Evolutionary conservation across 2,113 vertebrate species (phyloP).

Genomic region (Pogonocichla stellata): DNA sequence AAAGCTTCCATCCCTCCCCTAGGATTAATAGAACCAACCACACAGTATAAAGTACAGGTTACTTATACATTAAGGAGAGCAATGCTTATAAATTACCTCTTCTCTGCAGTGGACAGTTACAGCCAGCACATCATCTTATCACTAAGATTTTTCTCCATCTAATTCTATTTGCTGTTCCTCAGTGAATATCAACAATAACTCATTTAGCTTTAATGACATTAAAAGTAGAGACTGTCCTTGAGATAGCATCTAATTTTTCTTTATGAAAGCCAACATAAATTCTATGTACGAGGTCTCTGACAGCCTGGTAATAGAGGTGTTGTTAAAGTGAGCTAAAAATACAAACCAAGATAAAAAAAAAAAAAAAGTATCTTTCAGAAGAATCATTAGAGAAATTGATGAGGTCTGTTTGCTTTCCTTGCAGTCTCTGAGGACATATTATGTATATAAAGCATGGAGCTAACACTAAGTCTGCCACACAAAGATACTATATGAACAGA

Average conservation of each 20-base stretch:
- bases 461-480: constrained; percentile 9
- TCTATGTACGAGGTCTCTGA: constrained; percentile 44
- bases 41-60: not conserved
- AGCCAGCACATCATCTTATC: constrained; percentile 25
- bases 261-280: constrained; percentile 73
- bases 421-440: constrained; percentile 56
- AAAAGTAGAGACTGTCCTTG: constrained; percentile 68
- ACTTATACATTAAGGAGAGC: not conserved
- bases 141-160: constrained; percentile 29
- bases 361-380: constrained; percentile 54
- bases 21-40: not conserved
- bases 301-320: constrained; percentile 64
- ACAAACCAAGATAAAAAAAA: constrained; percentile 9
- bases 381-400: constrained; percentile 76
- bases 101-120: constrained; percentile 18
- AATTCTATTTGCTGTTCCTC: constrained; percentile 45
- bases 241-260: constrained; percentile 71
- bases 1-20: not conserved
- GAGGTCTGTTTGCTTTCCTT: constrained; percentile 71
- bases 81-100: constrained; percentile 26
- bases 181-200: constrained; percentile 62
- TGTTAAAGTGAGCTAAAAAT: constrained; percentile 76
- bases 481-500: constrained; percentile 40
- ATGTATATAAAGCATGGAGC: constrained; percentile 4
- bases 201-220: constrained; percentile 67